phyloP scores from a whole-genome alignment of 2,888 invertebrate species.

The Abrostola tripartita region DNA sequence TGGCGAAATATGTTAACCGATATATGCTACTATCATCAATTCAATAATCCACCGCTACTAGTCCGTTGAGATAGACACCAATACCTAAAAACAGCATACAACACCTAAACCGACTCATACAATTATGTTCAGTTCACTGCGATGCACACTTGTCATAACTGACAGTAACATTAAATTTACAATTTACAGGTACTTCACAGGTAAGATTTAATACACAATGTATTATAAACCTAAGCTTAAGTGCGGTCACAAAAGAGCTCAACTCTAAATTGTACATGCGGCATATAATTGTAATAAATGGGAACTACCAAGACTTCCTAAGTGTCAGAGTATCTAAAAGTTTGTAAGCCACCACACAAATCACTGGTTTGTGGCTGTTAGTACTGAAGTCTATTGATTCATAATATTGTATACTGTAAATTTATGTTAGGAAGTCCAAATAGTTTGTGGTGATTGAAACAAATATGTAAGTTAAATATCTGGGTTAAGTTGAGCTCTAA shows the following conservation, averaged over 20 bases:
- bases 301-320: constrained; percentile 55
- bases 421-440: constrained; percentile 54
- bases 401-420: constrained; percentile 38
- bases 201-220: constrained; percentile 83
- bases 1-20: constrained; percentile 78
- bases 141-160: constrained; percentile 77
- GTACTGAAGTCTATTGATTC: constrained; percentile 39
- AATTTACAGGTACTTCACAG: constrained; percentile 88
- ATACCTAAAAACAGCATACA: constrained; percentile 83
- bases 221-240: constrained; percentile 83
- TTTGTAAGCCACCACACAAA: constrained; percentile 36
- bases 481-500: constrained; percentile 81
- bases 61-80: constrained; percentile 79
- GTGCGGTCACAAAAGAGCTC: constrained; percentile 83
- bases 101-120: constrained; percentile 73
- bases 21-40: constrained; percentile 74
- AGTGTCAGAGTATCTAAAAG: constrained; percentile 41
- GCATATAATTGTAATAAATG: constrained; percentile 53
- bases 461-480: constrained; percentile 75
- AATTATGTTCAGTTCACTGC: constrained; percentile 82
- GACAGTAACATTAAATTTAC: constrained; percentile 83
- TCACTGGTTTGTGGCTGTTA: constrained; percentile 22
- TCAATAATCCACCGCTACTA: constrained; percentile 75
- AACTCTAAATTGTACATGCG: constrained; percentile 75
- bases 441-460: constrained; percentile 43